These are phyloP conservation scores for Coregonus suidteri DNA, from an alignment of 2,797 vertebrate species.

Conservation along the genomic window DNA sequence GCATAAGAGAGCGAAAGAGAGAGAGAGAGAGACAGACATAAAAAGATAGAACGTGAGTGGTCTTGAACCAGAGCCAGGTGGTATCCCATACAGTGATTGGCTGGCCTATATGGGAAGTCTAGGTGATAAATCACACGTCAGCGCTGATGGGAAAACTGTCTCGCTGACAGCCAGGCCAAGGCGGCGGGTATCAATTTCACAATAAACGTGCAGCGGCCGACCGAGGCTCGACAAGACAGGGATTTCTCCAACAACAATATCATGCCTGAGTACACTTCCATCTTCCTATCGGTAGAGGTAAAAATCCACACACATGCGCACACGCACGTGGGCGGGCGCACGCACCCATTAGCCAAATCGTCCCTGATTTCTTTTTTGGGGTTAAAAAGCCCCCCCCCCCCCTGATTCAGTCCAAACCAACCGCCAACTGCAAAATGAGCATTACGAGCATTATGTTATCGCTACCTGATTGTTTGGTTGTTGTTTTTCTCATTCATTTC, in stretches of 20 bases:
- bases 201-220: constrained; percentile 40
- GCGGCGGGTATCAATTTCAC: constrained; percentile 58
- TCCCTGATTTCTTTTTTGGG: constrained; percentile 52
- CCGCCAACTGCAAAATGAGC: constrained; percentile 55
- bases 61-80: constrained; percentile 5
- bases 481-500: no score
- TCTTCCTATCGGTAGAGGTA: constrained; percentile 49
- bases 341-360: neutral
- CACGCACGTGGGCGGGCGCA: no score
- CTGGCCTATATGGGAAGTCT: no score
- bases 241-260: constrained; percentile 24
- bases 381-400: constrained; percentile 49
- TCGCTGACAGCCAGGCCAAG: constrained; percentile 28
- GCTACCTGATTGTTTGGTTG: constrained; percentile 46
- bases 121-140: constrained; percentile 34
- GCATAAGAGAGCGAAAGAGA: neutral
- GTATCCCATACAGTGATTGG: constrained; percentile 13
- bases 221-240: constrained; percentile 29
- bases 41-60: neutral
- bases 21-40: neutral
- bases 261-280: constrained; percentile 41
- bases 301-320: constrained; percentile 7
- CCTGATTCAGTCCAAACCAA: constrained; percentile 58
- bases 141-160: constrained; percentile 6
- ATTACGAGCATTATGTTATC: constrained; percentile 67